Evolutionary conservation across 1,140 invertebrate genomes (phyloP).

Genomic region (Drosophila yakuba): DNA sequence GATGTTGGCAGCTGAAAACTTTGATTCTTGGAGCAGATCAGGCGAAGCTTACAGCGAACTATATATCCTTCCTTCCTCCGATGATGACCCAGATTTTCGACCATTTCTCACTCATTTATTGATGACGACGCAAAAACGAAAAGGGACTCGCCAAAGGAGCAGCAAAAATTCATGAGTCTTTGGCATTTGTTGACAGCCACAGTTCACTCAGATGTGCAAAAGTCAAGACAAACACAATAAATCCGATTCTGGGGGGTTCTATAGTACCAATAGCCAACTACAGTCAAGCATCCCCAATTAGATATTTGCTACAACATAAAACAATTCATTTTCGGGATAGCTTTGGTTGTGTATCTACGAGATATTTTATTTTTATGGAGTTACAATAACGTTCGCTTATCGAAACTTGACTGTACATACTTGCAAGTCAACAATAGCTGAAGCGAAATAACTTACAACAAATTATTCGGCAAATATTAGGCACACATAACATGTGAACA

Average conservation of each 20-base stretch:
- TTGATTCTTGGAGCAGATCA: constrained; percentile 11
- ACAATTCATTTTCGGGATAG: no score
- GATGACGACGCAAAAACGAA: constrained; percentile 56
- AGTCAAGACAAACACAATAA: constrained; percentile 46
- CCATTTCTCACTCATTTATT: constrained; percentile 57
- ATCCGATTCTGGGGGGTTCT: constrained; percentile 16
- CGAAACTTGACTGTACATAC: background rate
- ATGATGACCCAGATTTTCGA: constrained; percentile 64
- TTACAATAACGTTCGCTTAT: background rate
- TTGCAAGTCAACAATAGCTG: constrained; percentile 38
- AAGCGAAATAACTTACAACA: constrained; percentile 59
- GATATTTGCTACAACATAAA: background rate
- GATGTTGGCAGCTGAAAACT: constrained; percentile 22
- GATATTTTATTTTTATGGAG: no score
- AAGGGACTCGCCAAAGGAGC: background rate
- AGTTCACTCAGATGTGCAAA: constrained; percentile 67
- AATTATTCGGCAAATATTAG: constrained; percentile 74
- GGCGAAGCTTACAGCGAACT: constrained; percentile 27
- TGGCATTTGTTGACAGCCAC: constrained; percentile 64
- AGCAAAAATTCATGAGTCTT: constrained; percentile 54
- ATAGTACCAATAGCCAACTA: background rate
- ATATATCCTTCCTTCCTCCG: constrained; percentile 3
- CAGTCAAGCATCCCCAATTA: background rate
- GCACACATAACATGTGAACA: constrained; percentile 43
- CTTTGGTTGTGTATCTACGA: no score